These are phyloP conservation scores for Orbicella faveolata DNA, from an alignment of 64 coral and sea anemone genomes.

Conservation along the genomic window DNA sequence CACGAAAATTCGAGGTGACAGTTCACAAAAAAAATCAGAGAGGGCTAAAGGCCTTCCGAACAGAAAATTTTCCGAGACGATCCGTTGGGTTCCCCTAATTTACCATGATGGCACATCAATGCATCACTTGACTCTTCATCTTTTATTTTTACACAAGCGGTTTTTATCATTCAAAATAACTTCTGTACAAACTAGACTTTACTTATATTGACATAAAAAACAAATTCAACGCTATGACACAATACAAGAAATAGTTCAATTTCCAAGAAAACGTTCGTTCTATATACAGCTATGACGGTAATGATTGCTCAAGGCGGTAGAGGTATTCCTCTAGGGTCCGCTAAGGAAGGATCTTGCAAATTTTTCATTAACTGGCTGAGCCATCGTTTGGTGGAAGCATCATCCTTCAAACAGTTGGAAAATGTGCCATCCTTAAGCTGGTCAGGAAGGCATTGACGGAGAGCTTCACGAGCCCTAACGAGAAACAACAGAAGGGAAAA, in stretches of 20 bases:
- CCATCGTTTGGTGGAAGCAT: conserved; percentile 95
- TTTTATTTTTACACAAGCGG: no score
- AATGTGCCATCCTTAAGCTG: conserved; percentile 98
- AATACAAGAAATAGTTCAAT: background rate
- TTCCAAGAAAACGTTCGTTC: background rate
- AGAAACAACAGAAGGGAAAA: background rate
- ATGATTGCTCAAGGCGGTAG: conserved; percentile 53
- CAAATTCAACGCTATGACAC: background rate
- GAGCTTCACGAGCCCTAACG: conserved; percentile 86
- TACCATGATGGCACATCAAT: no score
- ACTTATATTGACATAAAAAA: background rate
- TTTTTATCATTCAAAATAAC: conserved; percentile 13
- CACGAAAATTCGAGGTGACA: no score
- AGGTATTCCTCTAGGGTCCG: conserved; percentile 90
- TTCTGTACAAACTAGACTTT: conserved; percentile 29
- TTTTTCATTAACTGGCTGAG: conserved; percentile 99
- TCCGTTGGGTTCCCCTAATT: no score
- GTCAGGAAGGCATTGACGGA: conserved; percentile 95
- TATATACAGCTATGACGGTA: background rate
- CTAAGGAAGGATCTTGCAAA: conserved; percentile 78
- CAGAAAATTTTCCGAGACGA: no score
- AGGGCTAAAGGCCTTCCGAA: no score
- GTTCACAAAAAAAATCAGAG: no score
- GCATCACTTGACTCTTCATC: no score
- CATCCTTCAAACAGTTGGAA: conserved; percentile 97